Conservation (phyloP, 2,113 vertebrate species). For the Dipodomys ordii region DNA sequence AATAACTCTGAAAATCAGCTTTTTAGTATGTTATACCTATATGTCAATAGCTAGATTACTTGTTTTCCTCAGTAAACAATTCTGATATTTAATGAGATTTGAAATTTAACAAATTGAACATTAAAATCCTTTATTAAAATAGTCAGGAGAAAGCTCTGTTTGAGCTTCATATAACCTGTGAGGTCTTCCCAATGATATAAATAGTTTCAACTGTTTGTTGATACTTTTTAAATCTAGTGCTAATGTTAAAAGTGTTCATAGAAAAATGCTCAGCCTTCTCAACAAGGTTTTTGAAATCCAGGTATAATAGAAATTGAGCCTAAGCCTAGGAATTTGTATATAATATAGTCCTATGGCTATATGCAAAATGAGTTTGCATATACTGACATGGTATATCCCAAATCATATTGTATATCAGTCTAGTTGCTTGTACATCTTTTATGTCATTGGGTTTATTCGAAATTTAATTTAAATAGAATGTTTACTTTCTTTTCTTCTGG, state of each 20-base stretch:
- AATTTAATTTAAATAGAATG: neutral
- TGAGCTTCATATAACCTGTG: neutral
- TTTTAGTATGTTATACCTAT: slow-evolving; percentile 31
- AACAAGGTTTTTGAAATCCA: neutral
- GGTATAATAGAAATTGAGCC: slow-evolving; percentile 7
- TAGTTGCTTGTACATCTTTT: neutral
- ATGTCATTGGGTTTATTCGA: neutral
- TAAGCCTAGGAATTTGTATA: neutral
- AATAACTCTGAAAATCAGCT: neutral
- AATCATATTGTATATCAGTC: neutral
- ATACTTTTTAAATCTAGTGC: neutral
- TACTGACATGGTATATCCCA: neutral
- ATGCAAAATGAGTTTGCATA: slow-evolving; percentile 34
- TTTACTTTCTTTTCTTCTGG: neutral
- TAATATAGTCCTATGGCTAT: neutral
- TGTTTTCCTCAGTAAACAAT: slow-evolving; percentile 6
- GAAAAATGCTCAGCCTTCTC: neutral
- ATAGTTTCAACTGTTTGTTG: slow-evolving; percentile 33
- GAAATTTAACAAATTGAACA: neutral
- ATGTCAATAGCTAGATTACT: neutral
- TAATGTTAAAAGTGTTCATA: neutral
- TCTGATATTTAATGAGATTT: neutral
- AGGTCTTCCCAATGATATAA: neutral
- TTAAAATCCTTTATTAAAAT: slow-evolving; percentile 9
- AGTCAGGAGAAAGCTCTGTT: neutral